These are phyloP conservation scores for Akabosia matsudoensis DNA, from an alignment of 1,140 invertebrate species.

Conservation along the genomic window DNA sequence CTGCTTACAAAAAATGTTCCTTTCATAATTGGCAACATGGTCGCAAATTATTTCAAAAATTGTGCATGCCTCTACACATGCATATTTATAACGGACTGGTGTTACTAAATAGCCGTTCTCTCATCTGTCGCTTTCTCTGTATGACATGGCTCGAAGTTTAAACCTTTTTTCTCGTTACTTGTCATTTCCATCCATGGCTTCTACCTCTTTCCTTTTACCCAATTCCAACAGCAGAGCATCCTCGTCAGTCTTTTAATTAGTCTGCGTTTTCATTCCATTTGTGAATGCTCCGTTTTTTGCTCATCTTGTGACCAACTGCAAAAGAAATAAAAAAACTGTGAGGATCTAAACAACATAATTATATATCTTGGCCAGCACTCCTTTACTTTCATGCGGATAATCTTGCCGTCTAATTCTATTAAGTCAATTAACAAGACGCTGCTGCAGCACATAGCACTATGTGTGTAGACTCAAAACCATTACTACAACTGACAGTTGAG, in stretches of 20 bases:
- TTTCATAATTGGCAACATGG: too few species aligned
- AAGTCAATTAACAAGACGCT: too few species aligned
- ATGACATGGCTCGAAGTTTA: not conserved
- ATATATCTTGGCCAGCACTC: not conserved
- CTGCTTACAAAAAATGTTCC: not conserved
- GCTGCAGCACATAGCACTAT: too few species aligned
- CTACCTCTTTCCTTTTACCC: not conserved
- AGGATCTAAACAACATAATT: too few species aligned
- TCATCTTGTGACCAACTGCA: not conserved
- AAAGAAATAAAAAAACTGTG: not conserved
- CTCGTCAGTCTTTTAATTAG: slow-evolving; percentile 8
- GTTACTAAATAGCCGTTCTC: not conserved
- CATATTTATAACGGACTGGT: not conserved
- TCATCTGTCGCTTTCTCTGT: not conserved
- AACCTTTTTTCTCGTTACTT: not conserved
- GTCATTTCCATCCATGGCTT: not conserved
- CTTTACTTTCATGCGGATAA: not conserved
- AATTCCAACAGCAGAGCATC: too few species aligned
- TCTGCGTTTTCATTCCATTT: not conserved
- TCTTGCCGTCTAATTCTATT: too few species aligned
- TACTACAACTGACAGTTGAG: too few species aligned
- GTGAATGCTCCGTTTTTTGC: not conserved
- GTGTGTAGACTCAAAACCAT: too few species aligned
- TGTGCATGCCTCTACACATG: not conserved
- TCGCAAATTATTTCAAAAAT: too few species aligned